Evolutionary conservation across 2,797 vertebrate species (phyloP).

Genomic region (Melanotaenia maccullochi): DNA sequence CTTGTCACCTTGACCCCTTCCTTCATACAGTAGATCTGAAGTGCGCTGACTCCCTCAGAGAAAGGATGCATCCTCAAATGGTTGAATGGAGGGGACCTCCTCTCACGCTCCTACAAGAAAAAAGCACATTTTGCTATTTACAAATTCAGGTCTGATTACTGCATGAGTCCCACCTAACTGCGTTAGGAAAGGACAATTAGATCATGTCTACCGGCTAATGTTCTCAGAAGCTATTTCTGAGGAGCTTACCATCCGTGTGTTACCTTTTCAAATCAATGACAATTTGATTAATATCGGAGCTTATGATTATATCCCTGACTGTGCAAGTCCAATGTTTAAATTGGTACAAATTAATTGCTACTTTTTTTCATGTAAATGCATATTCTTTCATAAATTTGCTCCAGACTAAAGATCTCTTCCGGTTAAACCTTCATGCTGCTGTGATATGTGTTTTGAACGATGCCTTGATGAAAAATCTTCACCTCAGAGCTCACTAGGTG

Average conservation of each 20-base stretch:
- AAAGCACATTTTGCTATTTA: not conserved
- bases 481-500: slow-evolving; percentile 35
- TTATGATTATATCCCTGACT: no score
- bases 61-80: slow-evolving; percentile 97
- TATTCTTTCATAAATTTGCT: not conserved
- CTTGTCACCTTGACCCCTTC: slow-evolving; percentile 92
- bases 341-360: no score
- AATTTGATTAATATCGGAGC: no score
- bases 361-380: no score
- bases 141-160: not conserved
- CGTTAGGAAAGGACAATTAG: not conserved
- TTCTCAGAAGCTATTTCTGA: not conserved
- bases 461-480: not conserved
- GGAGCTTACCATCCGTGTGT: not conserved
- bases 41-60: slow-evolving; percentile 95
- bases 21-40: slow-evolving; percentile 99
- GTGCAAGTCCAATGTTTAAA: no score
- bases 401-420: not conserved
- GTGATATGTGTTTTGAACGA: not conserved
- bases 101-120: slow-evolving; percentile 90
- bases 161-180: not conserved
- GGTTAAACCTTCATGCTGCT: not conserved
- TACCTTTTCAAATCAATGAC: no score
- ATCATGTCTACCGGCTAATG: not conserved
- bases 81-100: slow-evolving; percentile 95